Evolutionary conservation across 2,113 vertebrate species (phyloP).

Genomic region (Sinocyclocheilus rhinocerous): DNA sequence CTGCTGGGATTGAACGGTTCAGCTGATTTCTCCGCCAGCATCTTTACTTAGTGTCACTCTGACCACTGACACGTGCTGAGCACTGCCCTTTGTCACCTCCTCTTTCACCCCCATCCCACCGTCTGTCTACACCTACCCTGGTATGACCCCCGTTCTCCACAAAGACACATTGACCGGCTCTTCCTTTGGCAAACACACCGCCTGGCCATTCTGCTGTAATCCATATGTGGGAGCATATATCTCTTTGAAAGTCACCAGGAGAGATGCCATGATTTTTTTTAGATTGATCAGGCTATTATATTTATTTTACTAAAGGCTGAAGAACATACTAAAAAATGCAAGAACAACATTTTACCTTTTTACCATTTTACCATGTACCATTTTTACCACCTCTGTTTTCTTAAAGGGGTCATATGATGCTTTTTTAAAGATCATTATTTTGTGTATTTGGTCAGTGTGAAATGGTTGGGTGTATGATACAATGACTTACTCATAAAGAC

Average conservation of each 20-base stretch:
- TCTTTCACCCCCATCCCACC: neutral
- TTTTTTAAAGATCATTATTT: no score
- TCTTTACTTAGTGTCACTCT: conserved; percentile 20
- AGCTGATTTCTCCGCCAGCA: conserved; percentile 11
- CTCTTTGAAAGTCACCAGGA: conserved; percentile 2
- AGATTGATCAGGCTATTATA: neutral
- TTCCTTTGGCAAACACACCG: neutral
- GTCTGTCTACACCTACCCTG: neutral
- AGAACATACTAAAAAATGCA: neutral
- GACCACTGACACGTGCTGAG: conserved; percentile 31
- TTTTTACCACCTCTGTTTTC: neutral
- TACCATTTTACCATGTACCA: neutral
- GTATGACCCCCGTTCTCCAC: neutral
- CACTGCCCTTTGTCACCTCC: neutral
- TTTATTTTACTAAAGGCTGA: neutral
- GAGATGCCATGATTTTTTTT: neutral
- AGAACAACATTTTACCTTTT: no score
- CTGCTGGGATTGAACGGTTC: conserved; percentile 31
- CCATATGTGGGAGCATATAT: neutral
- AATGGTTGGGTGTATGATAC: neutral
- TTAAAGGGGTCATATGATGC: no score
- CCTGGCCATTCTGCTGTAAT: neutral
- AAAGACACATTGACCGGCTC: conserved; percentile 10
- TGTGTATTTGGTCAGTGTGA: no score
- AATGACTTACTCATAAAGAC: neutral